Evolutionary conservation across 2,888 invertebrate genomes (phyloP).

Genomic region (Meteorus cinctellus): DNA sequence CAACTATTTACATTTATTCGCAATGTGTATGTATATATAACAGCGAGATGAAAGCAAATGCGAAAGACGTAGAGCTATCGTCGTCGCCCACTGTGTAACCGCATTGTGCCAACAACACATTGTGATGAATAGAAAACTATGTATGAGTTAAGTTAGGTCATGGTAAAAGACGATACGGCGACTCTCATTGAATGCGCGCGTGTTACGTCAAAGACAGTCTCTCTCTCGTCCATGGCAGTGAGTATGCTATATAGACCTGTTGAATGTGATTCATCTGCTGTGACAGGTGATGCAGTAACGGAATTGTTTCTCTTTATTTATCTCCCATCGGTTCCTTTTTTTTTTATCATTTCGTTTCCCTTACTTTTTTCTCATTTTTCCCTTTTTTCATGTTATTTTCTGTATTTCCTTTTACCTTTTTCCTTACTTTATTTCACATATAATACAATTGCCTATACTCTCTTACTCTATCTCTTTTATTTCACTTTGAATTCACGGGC

Average conservation of each 20-base stretch:
- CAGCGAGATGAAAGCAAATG: background rate
- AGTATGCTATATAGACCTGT: slow-evolving; percentile 62
- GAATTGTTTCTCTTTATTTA: slow-evolving; percentile 56
- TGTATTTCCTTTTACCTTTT: slow-evolving; percentile 22
- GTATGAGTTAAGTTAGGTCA: slow-evolving; percentile 22
- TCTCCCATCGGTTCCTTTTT: slow-evolving; percentile 45
- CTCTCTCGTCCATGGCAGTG: slow-evolving; percentile 10
- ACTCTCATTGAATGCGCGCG: slow-evolving; percentile 10
- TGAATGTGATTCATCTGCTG: slow-evolving; percentile 55
- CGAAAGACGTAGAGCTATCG: background rate
- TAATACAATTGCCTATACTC: slow-evolving; percentile 8
- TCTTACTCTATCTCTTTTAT: slow-evolving; percentile 29
- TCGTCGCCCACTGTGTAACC: background rate
- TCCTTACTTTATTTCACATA: background rate
- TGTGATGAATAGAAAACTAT: slow-evolving; percentile 36
- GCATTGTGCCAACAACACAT: slow-evolving; percentile 22
- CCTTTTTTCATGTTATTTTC: slow-evolving; percentile 25
- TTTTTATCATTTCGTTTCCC: background rate
- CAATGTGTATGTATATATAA: slow-evolving; percentile 14
- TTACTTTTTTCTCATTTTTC: slow-evolving; percentile 49
- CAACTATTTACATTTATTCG: slow-evolving; percentile 10
- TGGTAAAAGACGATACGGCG: background rate
- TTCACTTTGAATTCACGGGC: slow-evolving; percentile 11
- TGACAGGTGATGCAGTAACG: slow-evolving; percentile 67
- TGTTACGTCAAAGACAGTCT: slow-evolving; percentile 26